phyloP scores from a whole-genome alignment of 2,888 invertebrate genomes.

The Mythimna impura region DNA sequence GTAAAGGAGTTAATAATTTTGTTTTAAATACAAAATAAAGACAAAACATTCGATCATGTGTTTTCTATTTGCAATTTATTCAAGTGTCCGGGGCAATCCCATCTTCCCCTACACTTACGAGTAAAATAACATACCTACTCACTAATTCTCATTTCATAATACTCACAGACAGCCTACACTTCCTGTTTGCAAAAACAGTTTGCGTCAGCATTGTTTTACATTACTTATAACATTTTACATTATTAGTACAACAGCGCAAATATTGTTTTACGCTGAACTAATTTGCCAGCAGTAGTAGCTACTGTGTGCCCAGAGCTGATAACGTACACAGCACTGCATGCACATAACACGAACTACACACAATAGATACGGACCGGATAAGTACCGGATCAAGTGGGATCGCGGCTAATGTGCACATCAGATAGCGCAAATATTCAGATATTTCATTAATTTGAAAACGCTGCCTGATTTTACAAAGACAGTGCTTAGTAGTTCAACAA shows the following conservation, averaged over 20 bases:
- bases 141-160: constrained; percentile 7
- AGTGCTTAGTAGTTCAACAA: too few relatives aligned
- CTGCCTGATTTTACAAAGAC: too few relatives aligned
- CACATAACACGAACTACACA: constrained; percentile 18
- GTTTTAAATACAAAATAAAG: too few relatives aligned
- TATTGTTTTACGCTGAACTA: constrained; percentile 50
- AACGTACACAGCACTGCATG: constrained; percentile 14
- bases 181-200: constrained; percentile 32
- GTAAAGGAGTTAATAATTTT: too few relatives aligned
- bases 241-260: constrained; percentile 48
- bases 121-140: background rate
- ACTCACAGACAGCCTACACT: background rate
- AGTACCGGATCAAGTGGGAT: constrained; percentile 25
- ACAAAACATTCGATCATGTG: too few relatives aligned
- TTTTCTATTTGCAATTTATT: too few relatives aligned
- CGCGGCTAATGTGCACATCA: constrained; percentile 25
- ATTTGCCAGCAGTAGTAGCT: constrained; percentile 23
- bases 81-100: too few relatives aligned
- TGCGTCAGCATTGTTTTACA: constrained; percentile 24
- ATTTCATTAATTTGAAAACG: background rate
- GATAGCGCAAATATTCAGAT: constrained; percentile 28
- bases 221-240: constrained; percentile 8
- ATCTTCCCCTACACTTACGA: background rate
- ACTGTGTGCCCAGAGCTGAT: constrained; percentile 36
- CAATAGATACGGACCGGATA: constrained; percentile 12